phyloP scores from a whole-genome alignment of 2,888 invertebrate species.

The Orchesellides sinensis region DNA sequence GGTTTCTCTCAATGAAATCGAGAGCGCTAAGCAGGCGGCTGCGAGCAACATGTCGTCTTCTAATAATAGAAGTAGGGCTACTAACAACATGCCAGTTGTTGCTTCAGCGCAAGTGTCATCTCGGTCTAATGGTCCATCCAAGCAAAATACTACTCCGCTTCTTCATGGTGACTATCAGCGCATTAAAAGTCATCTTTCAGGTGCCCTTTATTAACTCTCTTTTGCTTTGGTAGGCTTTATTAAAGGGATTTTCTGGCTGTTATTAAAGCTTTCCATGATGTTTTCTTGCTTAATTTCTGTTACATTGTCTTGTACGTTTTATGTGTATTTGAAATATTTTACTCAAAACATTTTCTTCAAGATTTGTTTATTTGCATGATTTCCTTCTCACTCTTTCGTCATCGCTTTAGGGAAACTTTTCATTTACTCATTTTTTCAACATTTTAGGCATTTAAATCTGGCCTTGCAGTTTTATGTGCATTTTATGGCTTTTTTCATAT shows the following conservation, averaged over 20 bases:
- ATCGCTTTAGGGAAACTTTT: too few species aligned
- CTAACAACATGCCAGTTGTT: conserved; percentile 58
- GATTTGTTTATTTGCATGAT: too few species aligned
- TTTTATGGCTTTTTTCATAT: too few species aligned
- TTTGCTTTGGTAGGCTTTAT: not conserved
- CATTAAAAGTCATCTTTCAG: conserved; percentile 46
- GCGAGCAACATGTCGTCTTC: conserved; percentile 5
- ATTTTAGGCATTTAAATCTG: too few species aligned
- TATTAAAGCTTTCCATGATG: not conserved
- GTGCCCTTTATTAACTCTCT: conserved; percentile 45
- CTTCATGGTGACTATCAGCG: conserved; percentile 56
- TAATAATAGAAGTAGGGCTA: conserved; percentile 36
- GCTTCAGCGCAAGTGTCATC: conserved; percentile 14
- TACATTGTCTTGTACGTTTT: too few species aligned
- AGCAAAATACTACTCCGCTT: conserved; percentile 24
- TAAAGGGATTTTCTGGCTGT: not conserved
- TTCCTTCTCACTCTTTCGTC: too few species aligned
- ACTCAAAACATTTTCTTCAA: too few species aligned
- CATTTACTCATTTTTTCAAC: too few species aligned
- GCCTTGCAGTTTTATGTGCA: too few species aligned
- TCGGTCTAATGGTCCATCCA: conserved; percentile 29
- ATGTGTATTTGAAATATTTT: too few species aligned
- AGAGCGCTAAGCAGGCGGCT: conserved; percentile 18
- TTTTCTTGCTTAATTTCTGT: not conserved
- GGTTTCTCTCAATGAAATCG: conserved; percentile 70